Conservation (phyloP, 1,140 invertebrate species). For the Neotoxoptera formosana region DNA sequence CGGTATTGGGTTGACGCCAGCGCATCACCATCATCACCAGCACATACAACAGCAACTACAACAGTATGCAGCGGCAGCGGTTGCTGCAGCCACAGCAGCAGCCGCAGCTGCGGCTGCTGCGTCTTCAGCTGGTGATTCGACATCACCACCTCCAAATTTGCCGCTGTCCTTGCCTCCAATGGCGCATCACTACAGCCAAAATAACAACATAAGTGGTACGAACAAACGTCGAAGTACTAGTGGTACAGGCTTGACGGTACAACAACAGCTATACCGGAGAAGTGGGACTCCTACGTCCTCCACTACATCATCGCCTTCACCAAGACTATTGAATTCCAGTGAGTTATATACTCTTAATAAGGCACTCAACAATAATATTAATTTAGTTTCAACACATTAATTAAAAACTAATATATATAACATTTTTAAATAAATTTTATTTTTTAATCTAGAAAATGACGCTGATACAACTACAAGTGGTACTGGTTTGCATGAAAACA, state of each 20-base stretch:
- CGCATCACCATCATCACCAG: slow-evolving; percentile 47
- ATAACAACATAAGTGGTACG: neutral
- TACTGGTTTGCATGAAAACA: neutral
- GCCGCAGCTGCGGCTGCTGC: slow-evolving; percentile 11
- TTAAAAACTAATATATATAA: neutral
- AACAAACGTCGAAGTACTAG: slow-evolving; percentile 26
- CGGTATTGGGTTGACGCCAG: neutral
- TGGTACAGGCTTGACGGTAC: neutral
- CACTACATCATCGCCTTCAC: slow-evolving; percentile 8
- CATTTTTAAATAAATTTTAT: neutral
- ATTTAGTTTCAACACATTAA: neutral
- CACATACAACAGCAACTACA: slow-evolving; percentile 45
- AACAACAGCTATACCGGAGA: slow-evolving; percentile 27
- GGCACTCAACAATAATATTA: neutral
- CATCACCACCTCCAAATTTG: slow-evolving; percentile 2
- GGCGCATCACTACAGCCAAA: slow-evolving; percentile 9
- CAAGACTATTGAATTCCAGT: slow-evolving; percentile 31
- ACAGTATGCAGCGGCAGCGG: slow-evolving; percentile 41
- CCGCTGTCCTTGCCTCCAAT: slow-evolving; percentile 9
- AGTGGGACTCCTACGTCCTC: slow-evolving; percentile 24
- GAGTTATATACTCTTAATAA: neutral
- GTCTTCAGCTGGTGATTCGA: neutral
- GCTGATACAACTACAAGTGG: slow-evolving; percentile 21
- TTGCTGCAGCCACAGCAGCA: slow-evolving; percentile 30
- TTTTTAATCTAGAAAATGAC: slow-evolving; percentile 23